Percentiles rank a stretch among this genome's conserved stretches.
phyloP scores from a whole-genome alignment of 1,140 invertebrate genomes.

The Caerostris extrusa region DNA sequence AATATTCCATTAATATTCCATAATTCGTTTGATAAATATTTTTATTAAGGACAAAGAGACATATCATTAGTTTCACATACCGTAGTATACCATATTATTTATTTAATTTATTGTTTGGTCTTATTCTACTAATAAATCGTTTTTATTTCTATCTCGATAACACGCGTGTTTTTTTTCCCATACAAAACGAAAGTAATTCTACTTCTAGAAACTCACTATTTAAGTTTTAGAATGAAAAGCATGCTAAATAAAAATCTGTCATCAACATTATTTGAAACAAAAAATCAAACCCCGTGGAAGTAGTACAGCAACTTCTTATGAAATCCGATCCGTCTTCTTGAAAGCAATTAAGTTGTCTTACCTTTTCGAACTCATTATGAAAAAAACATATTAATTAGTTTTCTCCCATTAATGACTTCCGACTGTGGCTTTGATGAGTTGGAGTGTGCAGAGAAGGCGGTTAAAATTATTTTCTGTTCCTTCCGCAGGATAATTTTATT shows the following conservation, averaged over 20 bases:
- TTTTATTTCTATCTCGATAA: too few species aligned
- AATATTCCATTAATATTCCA: too few species aligned
- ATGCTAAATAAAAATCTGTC: background rate
- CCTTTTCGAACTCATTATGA: slow-evolving; percentile 44
- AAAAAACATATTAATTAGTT: slow-evolving; percentile 57
- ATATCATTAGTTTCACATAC: too few species aligned
- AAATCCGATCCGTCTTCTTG: background rate
- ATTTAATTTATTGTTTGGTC: too few species aligned
- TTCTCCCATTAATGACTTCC: slow-evolving; percentile 5
- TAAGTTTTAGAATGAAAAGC: background rate
- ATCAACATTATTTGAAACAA: background rate
- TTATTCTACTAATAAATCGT: too few species aligned
- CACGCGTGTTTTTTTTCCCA: background rate
- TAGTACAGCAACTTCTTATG: background rate
- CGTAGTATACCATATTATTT: too few species aligned
- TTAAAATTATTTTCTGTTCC: slow-evolving; percentile 16
- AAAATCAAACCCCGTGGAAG: background rate
- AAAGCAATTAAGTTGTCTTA: slow-evolving; percentile 57
- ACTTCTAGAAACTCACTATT: background rate
- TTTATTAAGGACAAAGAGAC: too few species aligned
- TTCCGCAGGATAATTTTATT: slow-evolving; percentile 13
- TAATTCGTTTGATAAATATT: too few species aligned
- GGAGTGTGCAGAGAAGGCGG: too few species aligned
- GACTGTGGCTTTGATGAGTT: background rate
- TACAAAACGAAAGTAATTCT: background rate